Percentiles rank a stretch among this genome's conserved stretches.
These are phyloP conservation scores for Astyanax mexicanus DNA, from an alignment of 2,797 vertebrate genomes.

Conservation along the genomic window DNA sequence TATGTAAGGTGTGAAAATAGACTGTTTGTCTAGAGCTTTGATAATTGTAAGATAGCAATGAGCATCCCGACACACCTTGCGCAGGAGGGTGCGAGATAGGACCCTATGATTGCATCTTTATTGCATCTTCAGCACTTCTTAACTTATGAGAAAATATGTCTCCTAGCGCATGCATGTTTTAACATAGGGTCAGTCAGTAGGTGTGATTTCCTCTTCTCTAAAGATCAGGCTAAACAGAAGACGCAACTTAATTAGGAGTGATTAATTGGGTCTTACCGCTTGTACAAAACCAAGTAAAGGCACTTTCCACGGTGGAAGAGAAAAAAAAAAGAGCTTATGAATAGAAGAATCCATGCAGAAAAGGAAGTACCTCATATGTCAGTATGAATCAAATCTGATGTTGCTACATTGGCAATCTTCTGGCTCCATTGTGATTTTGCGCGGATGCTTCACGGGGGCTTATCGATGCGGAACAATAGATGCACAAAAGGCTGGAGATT, in stretches of 20 bases:
- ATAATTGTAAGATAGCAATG: no score
- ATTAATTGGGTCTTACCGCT: background rate
- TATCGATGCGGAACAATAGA: slow-evolving; percentile 28
- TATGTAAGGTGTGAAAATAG: no score
- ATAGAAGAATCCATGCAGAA: background rate
- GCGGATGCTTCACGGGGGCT: background rate
- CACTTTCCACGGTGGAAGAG: background rate
- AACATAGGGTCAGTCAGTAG: no score
- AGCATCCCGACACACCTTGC: no score
- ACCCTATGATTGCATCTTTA: no score
- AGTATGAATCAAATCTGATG: slow-evolving; percentile 15
- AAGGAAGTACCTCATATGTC: background rate
- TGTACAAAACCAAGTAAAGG: background rate
- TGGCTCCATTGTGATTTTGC: slow-evolving; percentile 1
- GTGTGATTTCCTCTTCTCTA: no score
- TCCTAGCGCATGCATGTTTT: no score
- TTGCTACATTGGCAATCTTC: background rate
- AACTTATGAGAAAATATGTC: no score
- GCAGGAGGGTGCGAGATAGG: no score
- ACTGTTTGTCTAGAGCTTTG: no score
- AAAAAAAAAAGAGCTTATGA: background rate
- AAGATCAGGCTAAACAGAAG: no score
- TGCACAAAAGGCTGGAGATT: background rate
- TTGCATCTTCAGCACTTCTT: no score
- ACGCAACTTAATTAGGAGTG: background rate